Evolutionary conservation across 2,113 vertebrate species (phyloP), one percentile per base, ranked within the genome.

Genomic region (Penelope pileata): DNA sequence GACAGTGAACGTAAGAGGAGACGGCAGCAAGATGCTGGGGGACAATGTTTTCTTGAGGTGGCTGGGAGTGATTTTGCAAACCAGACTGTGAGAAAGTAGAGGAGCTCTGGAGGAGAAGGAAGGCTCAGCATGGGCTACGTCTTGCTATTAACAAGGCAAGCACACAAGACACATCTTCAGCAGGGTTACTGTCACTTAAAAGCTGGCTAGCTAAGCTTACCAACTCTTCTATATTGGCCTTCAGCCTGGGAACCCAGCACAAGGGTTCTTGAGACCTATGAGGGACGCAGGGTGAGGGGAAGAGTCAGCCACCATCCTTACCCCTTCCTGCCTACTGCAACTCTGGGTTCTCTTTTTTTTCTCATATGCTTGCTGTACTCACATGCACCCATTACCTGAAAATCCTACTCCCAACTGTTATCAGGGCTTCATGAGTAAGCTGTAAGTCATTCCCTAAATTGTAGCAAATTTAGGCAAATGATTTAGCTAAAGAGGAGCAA

Each of bases 131-230:
- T 2, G 12, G 64, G 45, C 10, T 47, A 29, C 84, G 36, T 60
- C 32, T 66, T 69, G 23, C 50, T 48, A 12, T 22, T 73, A 23
- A 40, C 15, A 51, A 29, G 30, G n/a, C n/a, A 58, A 36, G n/a
- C 19, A 29, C 0, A 0, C 34, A 70, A 84, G 32, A 27, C 10
- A 30, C 3, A 22, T n/a, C 26, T 16, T 90, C 47, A 34, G n/a
- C 36, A 72, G 51, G 11, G 27, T 40, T 88, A 32, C 42, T 30
- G 60, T 17, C 24, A 36, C 56, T 23, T 79, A 36, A 54, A 66
- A 85, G 56, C 40, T 43, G 43, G 19, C 77, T 40, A 58, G 77
- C 19, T 58, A 48, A 82, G n/a, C 30, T 78, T 48, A 62, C 45
- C 26, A 79, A 11, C 27, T 3, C 26, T 62, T 78, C n/a, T 66